These are phyloP conservation scores for Takifugu flavidus DNA, from an alignment of 2,113 vertebrate genomes.

Conservation along the genomic window DNA sequence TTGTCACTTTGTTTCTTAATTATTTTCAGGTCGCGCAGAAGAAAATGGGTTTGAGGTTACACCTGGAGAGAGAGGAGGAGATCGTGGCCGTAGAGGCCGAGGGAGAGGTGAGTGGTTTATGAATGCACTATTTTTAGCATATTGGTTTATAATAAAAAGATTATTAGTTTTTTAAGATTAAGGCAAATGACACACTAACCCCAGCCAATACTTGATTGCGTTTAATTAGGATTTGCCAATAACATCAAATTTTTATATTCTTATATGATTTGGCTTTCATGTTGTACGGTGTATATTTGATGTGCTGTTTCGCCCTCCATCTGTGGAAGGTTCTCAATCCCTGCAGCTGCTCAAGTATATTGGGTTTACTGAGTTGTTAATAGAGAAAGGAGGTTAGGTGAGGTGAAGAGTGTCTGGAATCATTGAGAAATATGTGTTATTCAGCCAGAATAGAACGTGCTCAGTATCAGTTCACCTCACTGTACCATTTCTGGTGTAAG, in stretches of 20 bases:
- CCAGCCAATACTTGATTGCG: no score
- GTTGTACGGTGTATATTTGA: neutral
- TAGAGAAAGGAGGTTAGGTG: neutral
- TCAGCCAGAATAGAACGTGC: no score
- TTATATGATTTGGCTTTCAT: no score
- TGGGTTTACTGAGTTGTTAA: neutral
- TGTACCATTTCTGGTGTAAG: no score
- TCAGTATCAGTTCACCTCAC: no score
- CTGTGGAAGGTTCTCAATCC: slow-evolving; percentile 37
- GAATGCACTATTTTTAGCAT: neutral
- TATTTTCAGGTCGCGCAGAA: slow-evolving; percentile 81
- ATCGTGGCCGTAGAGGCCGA: slow-evolving; percentile 84
- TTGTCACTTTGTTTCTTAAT: neutral
- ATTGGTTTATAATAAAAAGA: neutral
- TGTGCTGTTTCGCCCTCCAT: slow-evolving; percentile 25
- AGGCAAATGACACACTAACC: no score
- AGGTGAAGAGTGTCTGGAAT: no score
- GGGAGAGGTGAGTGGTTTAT: slow-evolving; percentile 77
- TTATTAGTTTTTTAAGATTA: no score
- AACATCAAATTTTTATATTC: no score
- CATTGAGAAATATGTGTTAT: no score
- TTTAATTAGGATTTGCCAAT: no score
- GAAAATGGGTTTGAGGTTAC: slow-evolving; percentile 89
- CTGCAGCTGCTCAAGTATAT: slow-evolving; percentile 20
- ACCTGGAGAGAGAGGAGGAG: slow-evolving; percentile 83